These are phyloP conservation scores for Pluvianellus socialis DNA, from an alignment of 2,113 vertebrate species.

Conservation along the genomic window DNA sequence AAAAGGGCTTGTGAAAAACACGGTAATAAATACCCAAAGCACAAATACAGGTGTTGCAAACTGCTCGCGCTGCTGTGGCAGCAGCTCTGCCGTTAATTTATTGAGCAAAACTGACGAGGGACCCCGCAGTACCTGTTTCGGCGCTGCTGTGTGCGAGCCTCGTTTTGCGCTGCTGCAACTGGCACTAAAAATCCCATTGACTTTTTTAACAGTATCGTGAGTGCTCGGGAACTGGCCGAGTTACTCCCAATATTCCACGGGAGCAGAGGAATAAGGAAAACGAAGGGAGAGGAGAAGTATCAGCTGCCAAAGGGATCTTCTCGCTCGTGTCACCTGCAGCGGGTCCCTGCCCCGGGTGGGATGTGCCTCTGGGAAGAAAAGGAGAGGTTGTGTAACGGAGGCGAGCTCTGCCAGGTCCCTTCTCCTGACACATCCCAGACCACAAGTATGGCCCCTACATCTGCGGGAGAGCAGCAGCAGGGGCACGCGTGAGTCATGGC, in stretches of 20 bases:
- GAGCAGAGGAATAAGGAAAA: neutral
- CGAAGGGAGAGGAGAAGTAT: neutral
- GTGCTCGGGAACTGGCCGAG: neutral
- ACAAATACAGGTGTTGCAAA: neutral
- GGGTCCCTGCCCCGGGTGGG: neutral
- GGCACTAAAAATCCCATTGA: neutral
- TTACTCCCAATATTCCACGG: neutral
- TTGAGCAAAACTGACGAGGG: neutral
- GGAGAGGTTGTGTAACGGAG: neutral
- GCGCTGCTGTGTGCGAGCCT: neutral
- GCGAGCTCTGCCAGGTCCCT: neutral
- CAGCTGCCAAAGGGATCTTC: neutral
- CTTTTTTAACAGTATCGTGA: neutral
- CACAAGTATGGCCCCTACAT: neutral
- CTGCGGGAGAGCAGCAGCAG: conserved; percentile 24
- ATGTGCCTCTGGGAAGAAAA: neutral
- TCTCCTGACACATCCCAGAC: conserved; percentile 49
- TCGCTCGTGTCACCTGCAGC: neutral
- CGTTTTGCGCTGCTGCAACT: neutral
- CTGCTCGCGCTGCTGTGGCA: neutral
- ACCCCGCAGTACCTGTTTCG: neutral
- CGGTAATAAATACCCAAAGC: conserved; percentile 42
- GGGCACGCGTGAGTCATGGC: conserved; percentile 30
- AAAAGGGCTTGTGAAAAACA: conserved; percentile 45
- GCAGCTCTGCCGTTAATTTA: conserved; percentile 39